Conservation (phyloP, 2,888 invertebrate species). For the Charanyca ferruginea region DNA sequence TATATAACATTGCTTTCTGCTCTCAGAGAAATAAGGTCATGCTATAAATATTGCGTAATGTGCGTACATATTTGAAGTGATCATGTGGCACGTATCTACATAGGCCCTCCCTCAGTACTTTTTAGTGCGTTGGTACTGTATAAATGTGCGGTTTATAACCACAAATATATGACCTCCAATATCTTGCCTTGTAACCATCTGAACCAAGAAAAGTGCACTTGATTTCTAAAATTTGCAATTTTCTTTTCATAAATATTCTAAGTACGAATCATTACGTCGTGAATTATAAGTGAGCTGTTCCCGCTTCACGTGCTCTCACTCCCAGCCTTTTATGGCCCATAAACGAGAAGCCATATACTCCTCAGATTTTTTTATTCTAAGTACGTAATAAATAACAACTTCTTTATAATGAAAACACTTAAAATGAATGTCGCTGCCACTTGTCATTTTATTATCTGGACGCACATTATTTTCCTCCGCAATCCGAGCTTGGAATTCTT, state of each 20-base stretch:
- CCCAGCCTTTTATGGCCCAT: slow-evolving; percentile 74
- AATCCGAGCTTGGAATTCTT: slow-evolving; percentile 23
- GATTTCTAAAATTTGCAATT: slow-evolving; percentile 21
- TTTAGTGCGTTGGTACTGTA: background rate
- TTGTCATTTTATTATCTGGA: slow-evolving; percentile 63
- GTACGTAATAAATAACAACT: slow-evolving; percentile 72
- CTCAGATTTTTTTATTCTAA: slow-evolving; percentile 74
- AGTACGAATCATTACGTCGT: slow-evolving; percentile 71
- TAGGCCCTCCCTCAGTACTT: background rate
- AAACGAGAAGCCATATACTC: slow-evolving; percentile 74
- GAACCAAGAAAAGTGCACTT: slow-evolving; percentile 28
- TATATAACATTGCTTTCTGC: slow-evolving; percentile 40
- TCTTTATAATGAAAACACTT: slow-evolving; percentile 73
- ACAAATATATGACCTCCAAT: slow-evolving; percentile 2
- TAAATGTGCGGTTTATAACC: background rate
- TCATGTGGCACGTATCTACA: slow-evolving; percentile 34
- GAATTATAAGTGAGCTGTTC: slow-evolving; percentile 70
- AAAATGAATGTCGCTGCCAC: slow-evolving; percentile 59
- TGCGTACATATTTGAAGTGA: slow-evolving; percentile 53
- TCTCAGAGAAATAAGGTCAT: slow-evolving; percentile 52
- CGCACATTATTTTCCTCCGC: slow-evolving; percentile 43
- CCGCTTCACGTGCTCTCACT: slow-evolving; percentile 66
- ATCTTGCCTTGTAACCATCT: slow-evolving; percentile 3
- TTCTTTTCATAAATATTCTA: slow-evolving; percentile 65
- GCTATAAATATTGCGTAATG: slow-evolving; percentile 35